Evolutionary conservation across 2,113 vertebrate species (phyloP).

Genomic region (Hirundichthys speculiger): DNA sequence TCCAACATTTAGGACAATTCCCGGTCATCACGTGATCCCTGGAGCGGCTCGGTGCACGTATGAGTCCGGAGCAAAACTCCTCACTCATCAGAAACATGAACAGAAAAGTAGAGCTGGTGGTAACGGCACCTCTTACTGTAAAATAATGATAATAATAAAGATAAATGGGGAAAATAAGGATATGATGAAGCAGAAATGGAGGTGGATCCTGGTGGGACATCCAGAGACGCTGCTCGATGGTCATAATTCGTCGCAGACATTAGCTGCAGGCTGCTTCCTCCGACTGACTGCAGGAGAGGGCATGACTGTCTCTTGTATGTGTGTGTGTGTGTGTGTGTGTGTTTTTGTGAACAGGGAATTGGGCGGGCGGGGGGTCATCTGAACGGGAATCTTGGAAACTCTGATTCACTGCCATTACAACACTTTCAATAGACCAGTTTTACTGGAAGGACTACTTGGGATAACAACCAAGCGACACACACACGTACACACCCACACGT

Average conservation of each 20-base stretch:
- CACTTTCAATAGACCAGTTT: slow-evolving; percentile 49
- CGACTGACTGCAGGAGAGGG: slow-evolving; percentile 27
- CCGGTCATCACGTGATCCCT: too few species aligned
- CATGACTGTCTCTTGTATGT: slow-evolving; percentile 25
- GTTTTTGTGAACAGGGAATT: not conserved
- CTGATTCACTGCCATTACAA: slow-evolving; percentile 56
- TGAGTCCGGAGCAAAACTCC: too few species aligned
- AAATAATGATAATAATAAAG: too few species aligned
- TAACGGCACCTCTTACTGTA: too few species aligned
- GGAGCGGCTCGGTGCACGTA: too few species aligned
- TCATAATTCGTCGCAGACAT: slow-evolving; percentile 43
- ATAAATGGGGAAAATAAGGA: not conserved
- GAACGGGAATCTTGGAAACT: slow-evolving; percentile 58
- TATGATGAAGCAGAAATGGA: slow-evolving; percentile 1
- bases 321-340: slow-evolving; percentile 19
- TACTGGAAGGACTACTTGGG: slow-evolving; percentile 60
- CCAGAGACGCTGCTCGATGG: slow-evolving; percentile 14
- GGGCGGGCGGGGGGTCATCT: slow-evolving; percentile 14
- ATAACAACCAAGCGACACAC: slow-evolving; percentile 34
- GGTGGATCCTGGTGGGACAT: slow-evolving; percentile 9
- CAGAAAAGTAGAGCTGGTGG: too few species aligned
- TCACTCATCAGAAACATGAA: too few species aligned
- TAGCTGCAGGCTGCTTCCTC: slow-evolving; percentile 30
- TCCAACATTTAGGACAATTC: too few species aligned
- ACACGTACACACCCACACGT: not conserved